These are phyloP conservation scores for Dicrurus megarhynchus DNA, from an alignment of 2,113 vertebrate genomes.

Conservation along the genomic window DNA sequence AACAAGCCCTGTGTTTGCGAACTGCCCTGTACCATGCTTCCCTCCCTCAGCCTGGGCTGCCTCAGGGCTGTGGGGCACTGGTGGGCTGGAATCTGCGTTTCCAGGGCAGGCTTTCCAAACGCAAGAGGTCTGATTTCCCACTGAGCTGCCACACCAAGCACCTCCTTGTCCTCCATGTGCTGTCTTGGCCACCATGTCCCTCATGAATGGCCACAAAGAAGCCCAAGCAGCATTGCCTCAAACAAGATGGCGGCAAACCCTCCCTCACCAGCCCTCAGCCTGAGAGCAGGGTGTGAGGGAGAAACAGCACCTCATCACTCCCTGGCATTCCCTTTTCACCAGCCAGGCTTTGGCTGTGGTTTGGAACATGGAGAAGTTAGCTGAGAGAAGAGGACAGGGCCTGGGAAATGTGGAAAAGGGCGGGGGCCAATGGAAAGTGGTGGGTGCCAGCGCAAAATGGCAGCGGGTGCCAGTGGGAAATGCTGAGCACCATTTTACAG, in stretches of 20 bases:
- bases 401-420: background rate
- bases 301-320: fast-evolving
- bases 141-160: background rate
- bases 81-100: background rate
- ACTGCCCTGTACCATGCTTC: background rate
- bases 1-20: background rate
- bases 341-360: background rate
- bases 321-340: background rate
- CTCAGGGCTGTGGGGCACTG: background rate
- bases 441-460: background rate
- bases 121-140: background rate
- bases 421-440: fast-evolving
- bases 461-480: background rate
- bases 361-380: background rate
- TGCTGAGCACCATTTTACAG: fast-evolving
- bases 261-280: background rate
- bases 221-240: fast-evolving
- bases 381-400: background rate
- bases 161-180: fast-evolving
- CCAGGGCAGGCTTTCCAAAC: background rate
- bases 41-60: background rate
- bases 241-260: background rate
- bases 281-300: background rate
- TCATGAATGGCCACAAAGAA: fast-evolving
- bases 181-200: background rate